Evolutionary conservation across 1,140 invertebrate genomes (phyloP).

Genomic region (Trichonephila inaurata): DNA sequence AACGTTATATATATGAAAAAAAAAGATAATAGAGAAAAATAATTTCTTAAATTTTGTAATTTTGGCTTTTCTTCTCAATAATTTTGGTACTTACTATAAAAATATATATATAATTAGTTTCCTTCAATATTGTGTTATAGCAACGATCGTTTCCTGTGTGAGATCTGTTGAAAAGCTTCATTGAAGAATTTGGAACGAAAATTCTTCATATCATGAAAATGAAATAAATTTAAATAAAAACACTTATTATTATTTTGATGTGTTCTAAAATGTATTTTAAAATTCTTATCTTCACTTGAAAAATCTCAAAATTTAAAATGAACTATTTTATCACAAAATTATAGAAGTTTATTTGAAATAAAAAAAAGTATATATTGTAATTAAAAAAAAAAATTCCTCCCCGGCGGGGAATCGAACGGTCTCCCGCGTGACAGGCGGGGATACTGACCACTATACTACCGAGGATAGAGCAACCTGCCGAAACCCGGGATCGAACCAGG

Average conservation of each 20-base stretch:
- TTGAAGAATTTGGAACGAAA: too few relatives aligned
- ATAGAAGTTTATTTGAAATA: not conserved
- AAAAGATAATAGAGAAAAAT: too few relatives aligned
- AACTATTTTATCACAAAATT: not conserved
- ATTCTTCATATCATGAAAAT: too few relatives aligned
- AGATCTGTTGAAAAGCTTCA: too few relatives aligned
- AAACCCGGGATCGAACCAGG: slow-evolving; percentile 74
- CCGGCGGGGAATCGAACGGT: slow-evolving; percentile 83
- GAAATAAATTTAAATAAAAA: not conserved
- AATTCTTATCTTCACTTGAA: not conserved
- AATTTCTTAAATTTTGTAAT: too few relatives aligned
- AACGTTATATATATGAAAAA: too few relatives aligned
- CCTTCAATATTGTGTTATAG: too few relatives aligned
- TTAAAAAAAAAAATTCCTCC: slow-evolving; percentile 78
- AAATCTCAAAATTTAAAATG: not conserved
- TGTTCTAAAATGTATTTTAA: not conserved
- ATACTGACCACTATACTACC: slow-evolving; percentile 84
- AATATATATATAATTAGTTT: too few relatives aligned
- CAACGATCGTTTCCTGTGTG: too few relatives aligned
- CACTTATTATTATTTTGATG: not conserved
- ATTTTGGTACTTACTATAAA: too few relatives aligned
- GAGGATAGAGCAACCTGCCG: slow-evolving; percentile 79
- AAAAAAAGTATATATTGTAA: not conserved
- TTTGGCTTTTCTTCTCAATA: too few relatives aligned
- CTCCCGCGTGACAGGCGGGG: slow-evolving; percentile 84